Conservation (phyloP, 2,888 invertebrate genomes). For the Thecophora atra region DNA sequence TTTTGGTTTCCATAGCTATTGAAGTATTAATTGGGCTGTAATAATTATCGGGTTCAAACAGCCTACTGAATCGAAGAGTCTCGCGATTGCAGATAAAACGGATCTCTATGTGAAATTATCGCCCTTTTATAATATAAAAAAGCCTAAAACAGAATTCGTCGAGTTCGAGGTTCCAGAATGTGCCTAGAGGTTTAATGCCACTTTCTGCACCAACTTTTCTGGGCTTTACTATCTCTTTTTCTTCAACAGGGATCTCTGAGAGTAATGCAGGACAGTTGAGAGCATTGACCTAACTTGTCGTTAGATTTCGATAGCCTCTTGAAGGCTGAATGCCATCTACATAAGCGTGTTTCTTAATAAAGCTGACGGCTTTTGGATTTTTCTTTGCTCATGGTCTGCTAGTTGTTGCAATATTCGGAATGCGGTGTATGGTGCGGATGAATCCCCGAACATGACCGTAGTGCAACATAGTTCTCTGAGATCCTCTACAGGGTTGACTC, state of each 20-base stretch:
- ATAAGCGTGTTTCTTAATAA: constrained; percentile 28
- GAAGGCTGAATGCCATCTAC: constrained; percentile 33
- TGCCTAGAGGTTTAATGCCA: constrained; percentile 25
- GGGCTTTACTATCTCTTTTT: constrained; percentile 14
- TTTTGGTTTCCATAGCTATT: constrained; percentile 3
- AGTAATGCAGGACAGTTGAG: constrained; percentile 26
- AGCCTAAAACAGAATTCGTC: constrained; percentile 31
- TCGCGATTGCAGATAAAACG: constrained; percentile 33
- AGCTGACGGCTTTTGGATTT: constrained; percentile 26
- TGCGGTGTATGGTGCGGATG: constrained; percentile 31
- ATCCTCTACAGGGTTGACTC: constrained; percentile 1
- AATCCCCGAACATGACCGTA: constrained; percentile 35
- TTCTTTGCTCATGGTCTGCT: constrained; percentile 32
- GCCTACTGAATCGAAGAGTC: constrained; percentile 29
- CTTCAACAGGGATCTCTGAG: constrained; percentile 12
- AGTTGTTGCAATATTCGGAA: constrained; percentile 35
- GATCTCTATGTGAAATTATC: constrained; percentile 28
- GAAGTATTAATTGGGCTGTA: constrained; percentile 16
- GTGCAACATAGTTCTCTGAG: constrained; percentile 22
- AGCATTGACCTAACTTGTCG: constrained; percentile 21
- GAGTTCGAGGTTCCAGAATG: constrained; percentile 31
- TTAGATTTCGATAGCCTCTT: constrained; percentile 21
- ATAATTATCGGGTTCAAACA: constrained; percentile 10
- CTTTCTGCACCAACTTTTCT: constrained; percentile 2
- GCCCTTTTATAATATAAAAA: constrained; percentile 19